A percentile compares a stretch with the other conserved stretches of the same genome.
phyloP scores from a whole-genome alignment of 2,113 vertebrate species.

The Dermatemys mawii region DNA sequence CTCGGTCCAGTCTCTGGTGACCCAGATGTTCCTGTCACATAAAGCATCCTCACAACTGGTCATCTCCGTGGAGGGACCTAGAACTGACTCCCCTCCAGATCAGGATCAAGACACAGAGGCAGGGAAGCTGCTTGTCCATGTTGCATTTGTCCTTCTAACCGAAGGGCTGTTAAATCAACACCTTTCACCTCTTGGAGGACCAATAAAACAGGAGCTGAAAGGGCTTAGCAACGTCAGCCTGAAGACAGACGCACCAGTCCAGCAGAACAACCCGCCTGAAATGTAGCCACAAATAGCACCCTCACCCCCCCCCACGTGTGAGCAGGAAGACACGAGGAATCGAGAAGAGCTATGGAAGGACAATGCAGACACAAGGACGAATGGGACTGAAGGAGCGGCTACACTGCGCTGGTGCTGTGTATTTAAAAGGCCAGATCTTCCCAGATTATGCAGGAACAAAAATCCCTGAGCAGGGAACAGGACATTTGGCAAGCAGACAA shows the following conservation, averaged over 20 bases:
- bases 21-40: background rate
- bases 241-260: background rate
- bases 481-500: background rate
- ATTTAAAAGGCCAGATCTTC: fast-evolving
- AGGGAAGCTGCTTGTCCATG: background rate
- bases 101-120: background rate
- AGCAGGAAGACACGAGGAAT: too few relatives aligned
- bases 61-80: background rate
- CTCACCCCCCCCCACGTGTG: too few relatives aligned
- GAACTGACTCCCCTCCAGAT: background rate
- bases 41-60: background rate
- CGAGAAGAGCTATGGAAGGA: too few relatives aligned
- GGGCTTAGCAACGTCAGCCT: background rate
- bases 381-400: fast-evolving
- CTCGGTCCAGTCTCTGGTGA: background rate
- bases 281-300: too few relatives aligned
- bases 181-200: background rate
- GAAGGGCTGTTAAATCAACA: background rate
- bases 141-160: background rate
- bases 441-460: background rate
- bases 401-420: fast-evolving
- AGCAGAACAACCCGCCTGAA: too few relatives aligned
- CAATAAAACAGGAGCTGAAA: background rate
- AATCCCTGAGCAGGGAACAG: fast-evolving
- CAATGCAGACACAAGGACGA: too few relatives aligned